A percentile compares a stretch with the other conserved stretches of the same genome.
These are phyloP conservation scores for Odontomachus brunneus DNA, from an alignment of 1,140 invertebrate genomes.

Conservation along the genomic window DNA sequence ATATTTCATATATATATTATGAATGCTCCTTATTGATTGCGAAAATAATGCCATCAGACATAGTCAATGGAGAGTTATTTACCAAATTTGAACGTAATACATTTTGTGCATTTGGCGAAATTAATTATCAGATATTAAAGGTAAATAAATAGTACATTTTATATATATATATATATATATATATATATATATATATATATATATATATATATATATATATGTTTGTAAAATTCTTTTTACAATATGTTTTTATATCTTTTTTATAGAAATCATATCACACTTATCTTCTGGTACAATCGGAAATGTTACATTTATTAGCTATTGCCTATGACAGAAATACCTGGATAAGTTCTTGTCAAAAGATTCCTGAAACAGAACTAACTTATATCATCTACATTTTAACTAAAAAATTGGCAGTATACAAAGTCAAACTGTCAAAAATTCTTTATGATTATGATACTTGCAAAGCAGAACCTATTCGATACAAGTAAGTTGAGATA, in stretches of 20 bases:
- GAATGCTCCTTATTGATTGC: constrained; percentile 69
- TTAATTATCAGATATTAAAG: constrained; percentile 77
- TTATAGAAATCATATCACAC: constrained; percentile 80
- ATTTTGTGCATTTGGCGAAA: constrained; percentile 73
- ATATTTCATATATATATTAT: constrained; percentile 73
- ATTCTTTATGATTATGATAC: constrained; percentile 72
- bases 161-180: neutral
- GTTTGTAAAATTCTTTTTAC: constrained; percentile 20
- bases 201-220: neutral
- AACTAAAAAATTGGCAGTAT: constrained; percentile 51
- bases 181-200: neutral
- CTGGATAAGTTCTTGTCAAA: constrained; percentile 44
- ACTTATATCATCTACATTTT: constrained; percentile 68
- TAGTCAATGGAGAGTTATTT: constrained; percentile 61
- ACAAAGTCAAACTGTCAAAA: constrained; percentile 71
- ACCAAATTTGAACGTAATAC: constrained; percentile 73
- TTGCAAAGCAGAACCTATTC: constrained; percentile 68
- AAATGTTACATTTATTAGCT: constrained; percentile 79
- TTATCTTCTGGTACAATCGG: constrained; percentile 81
- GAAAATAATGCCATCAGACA: constrained; percentile 68
- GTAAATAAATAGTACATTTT: constrained; percentile 57
- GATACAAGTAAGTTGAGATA: constrained; percentile 71
- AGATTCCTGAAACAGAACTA: constrained; percentile 72
- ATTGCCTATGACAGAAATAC: constrained; percentile 69
- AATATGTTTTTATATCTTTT: constrained; percentile 41